Evolutionary conservation across 92 coral and sea anemone species (phyloP).

Genomic region (Heliopora coerulea): DNA sequence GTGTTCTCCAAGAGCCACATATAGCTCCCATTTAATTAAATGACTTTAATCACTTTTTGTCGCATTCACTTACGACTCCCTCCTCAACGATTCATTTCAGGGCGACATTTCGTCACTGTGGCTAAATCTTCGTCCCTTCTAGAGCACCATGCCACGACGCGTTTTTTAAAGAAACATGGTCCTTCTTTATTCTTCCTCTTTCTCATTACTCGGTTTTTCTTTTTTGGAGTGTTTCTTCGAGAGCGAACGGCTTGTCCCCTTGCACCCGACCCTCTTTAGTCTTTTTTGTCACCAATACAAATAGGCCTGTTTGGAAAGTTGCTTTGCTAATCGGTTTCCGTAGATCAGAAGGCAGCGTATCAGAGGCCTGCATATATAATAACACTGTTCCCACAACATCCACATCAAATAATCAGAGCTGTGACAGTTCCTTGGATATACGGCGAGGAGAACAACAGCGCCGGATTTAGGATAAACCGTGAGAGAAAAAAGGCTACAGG

Average conservation of each 20-base stretch:
- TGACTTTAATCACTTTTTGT: background rate
- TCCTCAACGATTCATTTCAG: too few species aligned
- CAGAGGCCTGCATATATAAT: conserved; percentile 37
- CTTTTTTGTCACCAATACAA: conserved; percentile 1
- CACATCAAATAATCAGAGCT: conserved; percentile 22
- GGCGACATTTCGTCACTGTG: too few species aligned
- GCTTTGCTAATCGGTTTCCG: conserved; percentile 42
- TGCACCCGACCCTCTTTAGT: too few species aligned
- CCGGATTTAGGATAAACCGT: background rate
- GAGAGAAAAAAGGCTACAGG: too few species aligned
- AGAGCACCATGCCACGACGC: too few species aligned
- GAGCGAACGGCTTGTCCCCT: too few species aligned
- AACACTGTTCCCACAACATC: conserved; percentile 41
- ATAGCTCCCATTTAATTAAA: conserved; percentile 10
- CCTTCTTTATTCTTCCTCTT: too few species aligned
- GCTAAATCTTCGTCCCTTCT: too few species aligned
- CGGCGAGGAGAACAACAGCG: background rate
- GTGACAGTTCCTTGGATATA: conserved; percentile 25
- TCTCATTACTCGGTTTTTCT: too few species aligned
- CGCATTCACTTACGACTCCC: too few species aligned
- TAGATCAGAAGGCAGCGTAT: conserved; percentile 45
- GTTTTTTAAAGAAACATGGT: too few species aligned
- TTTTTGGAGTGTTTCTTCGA: too few species aligned
- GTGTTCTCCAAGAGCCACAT: conserved; percentile 20
- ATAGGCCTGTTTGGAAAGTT: conserved; percentile 30